Evolutionary conservation across 2,888 invertebrate species (phyloP), one percentile per base, ranked within the genome.

Genomic region (Dioctria linearis): DNA sequence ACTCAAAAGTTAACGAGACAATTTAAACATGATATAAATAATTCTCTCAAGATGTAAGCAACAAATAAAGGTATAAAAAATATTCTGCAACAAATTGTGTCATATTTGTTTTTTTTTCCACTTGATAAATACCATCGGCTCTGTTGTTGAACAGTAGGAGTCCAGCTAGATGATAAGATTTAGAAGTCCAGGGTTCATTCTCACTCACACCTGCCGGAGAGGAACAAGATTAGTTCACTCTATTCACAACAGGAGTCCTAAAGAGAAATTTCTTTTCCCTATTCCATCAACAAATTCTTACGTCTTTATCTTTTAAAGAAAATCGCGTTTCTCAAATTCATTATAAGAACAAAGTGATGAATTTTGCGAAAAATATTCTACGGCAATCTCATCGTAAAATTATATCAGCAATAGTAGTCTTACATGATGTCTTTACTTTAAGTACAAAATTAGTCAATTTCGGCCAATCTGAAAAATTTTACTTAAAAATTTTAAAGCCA

Each of bases 171-270:
- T 82, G 82, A 82, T 82, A 82, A 80, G 82, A 73, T 76, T 80
- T 81, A 80, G 80, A 66, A 75, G 81, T 82, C 82, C 82, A 82
- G 80, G 79, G 82, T 65, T 84, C 84, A 84, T 84, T 85, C 85
- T 85, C 86, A 84, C 86, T 87, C 88, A 88, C 86, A 89, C 89
- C 89, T 89, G 89, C 87, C 88, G 89, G 89, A 89, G 89, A 89
- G 89, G 89, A 89, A 89, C 89, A 88, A 89, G 88, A 87, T 89
- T 89, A 89, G 89, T 89, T 89, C 89, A 85, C 89, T 89, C 89
- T 89, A 84, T 87, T 89, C 88, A 88, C 89, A 89, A 89, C 89
- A 88, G 89, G 89, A 89, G 83, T 83, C 85, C 85, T 85, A 85
- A 85, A 84, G 84, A 85, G 84, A 82, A 83, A 84, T 84, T 83